Base-by-base conservation (phyloP, 2,888 invertebrate genomes). In the Drosophila gaucha region DNA sequence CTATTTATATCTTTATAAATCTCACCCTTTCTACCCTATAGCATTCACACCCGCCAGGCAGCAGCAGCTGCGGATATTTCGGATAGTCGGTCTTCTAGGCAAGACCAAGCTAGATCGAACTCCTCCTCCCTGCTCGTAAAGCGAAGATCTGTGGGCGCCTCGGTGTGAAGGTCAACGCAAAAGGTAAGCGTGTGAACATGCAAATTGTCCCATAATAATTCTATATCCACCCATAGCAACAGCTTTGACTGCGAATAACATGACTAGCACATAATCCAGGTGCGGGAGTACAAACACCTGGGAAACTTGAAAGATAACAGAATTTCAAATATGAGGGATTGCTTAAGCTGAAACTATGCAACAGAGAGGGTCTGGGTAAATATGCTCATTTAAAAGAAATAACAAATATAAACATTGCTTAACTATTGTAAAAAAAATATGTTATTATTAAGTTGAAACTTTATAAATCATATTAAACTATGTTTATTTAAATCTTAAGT, bases 1-100 rank as follows among this genome's bases (percentile, higher is more conserved):
- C 2, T 26, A 26, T 2, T 8, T 31, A 31, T 12, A 31, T 31
- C 12, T 3, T 3, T 31, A 3, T 43, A 8, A 10, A 12, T 31
- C 1, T 22, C n/a, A 28, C 18, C 2, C 9, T 18, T 2, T 9
- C 8, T 18, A 1, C 43, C 0, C 18, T 26, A 9, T 18, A 73
- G 77, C 20, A 73, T 66, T 28, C 77, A 76, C 22, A 33, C 36
- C 6, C 39, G 43, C 1, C 31, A 71, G 12, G 14, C 10, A 0
- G 14, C 16, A 35, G 2, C 28, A 14, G 44, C 28, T 6, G 12
- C 38, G 14, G 36, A 12, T 5, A 14, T 14, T 8, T 9, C 35
- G n/a, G 33, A 22, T 6, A 43, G 35, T 43, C 9, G 3, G 14
- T 2, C 22, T 8, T 10, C 51, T 12, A 26, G n/a, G 3, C 36